phyloP scores from a whole-genome alignment of 1,140 invertebrate genomes.

The Pectinophora gossypiella region DNA sequence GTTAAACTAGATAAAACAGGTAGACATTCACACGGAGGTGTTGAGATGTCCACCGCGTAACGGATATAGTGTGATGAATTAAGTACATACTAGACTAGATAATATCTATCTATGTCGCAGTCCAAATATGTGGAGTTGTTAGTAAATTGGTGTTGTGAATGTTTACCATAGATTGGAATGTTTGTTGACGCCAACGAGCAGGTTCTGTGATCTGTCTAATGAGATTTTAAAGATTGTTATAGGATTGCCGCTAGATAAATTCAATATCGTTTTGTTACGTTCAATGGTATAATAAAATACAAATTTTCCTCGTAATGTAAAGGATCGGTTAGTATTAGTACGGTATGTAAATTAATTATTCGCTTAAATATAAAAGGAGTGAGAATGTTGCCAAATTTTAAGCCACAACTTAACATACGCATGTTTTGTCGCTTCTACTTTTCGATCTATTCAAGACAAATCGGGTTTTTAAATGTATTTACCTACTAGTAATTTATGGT shows the following conservation, averaged over 20 bases:
- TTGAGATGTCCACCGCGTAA: no score
- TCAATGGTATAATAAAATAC: slow-evolving; percentile 14
- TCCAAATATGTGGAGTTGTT: slow-evolving; percentile 3
- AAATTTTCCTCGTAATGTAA: slow-evolving; percentile 2
- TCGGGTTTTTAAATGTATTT: neutral
- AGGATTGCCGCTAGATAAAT: slow-evolving; percentile 10
- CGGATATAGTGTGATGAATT: no score
- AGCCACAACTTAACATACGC: slow-evolving; percentile 12
- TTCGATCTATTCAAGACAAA: slow-evolving; percentile 22
- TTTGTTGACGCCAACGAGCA: neutral
- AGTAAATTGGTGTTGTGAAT: slow-evolving; percentile 15
- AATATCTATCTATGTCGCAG: neutral
- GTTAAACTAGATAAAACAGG: slow-evolving; percentile 19
- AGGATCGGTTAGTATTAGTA: neutral
- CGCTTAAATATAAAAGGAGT: slow-evolving; percentile 8
- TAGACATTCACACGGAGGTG: no score
- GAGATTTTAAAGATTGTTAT: slow-evolving; percentile 8
- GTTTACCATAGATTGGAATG: no score
- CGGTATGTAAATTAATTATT: neutral
- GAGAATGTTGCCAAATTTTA: slow-evolving; percentile 39
- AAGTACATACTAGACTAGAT: no score
- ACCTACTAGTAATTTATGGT: neutral
- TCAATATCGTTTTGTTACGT: slow-evolving; percentile 1
- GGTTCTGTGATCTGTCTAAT: slow-evolving; percentile 4
- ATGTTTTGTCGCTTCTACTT: slow-evolving; percentile 23